These are phyloP conservation scores for Saimiri boliviensis DNA, from an alignment of 2,113 vertebrate genomes.

Conservation along the genomic window DNA sequence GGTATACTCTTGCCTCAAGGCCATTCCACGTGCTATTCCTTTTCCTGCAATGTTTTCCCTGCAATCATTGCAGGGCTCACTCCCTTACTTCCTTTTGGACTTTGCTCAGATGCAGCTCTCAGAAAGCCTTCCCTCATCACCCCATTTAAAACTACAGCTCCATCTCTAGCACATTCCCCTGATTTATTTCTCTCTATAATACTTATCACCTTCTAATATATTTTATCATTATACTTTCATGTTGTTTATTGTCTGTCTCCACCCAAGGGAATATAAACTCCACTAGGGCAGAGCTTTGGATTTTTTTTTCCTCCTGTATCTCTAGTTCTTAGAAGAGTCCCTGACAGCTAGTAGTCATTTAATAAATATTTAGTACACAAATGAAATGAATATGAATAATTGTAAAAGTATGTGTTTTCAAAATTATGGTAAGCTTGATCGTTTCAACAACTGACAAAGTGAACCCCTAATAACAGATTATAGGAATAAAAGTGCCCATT, in stretches of 20 bases:
- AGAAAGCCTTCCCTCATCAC: neutral
- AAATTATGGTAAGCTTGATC: neutral
- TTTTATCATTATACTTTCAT: neutral
- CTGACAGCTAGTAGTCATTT: neutral
- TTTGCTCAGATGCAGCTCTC: conserved; percentile 5
- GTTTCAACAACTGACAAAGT: neutral
- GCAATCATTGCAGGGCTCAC: neutral
- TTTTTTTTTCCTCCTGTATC: neutral
- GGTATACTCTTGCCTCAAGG: neutral
- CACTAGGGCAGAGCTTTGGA: neutral
- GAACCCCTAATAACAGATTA: neutral
- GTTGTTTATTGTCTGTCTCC: neutral
- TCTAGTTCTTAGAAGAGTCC: neutral
- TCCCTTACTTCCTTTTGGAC: neutral
- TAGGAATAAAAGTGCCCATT: neutral
- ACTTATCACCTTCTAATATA: neutral
- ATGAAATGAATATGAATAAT: neutral
- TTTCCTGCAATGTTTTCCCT: neutral
- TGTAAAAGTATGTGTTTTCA: neutral
- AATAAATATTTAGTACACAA: neutral
- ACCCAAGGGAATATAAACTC: neutral
- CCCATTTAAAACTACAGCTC: neutral
- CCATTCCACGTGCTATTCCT: neutral
- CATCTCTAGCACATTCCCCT: neutral
- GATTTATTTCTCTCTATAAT: neutral